Percentiles rank a stretch among this genome's conserved stretches.
phyloP scores from a whole-genome alignment of 2,888 invertebrate genomes.

The Temnothorax rugatulus region DNA sequence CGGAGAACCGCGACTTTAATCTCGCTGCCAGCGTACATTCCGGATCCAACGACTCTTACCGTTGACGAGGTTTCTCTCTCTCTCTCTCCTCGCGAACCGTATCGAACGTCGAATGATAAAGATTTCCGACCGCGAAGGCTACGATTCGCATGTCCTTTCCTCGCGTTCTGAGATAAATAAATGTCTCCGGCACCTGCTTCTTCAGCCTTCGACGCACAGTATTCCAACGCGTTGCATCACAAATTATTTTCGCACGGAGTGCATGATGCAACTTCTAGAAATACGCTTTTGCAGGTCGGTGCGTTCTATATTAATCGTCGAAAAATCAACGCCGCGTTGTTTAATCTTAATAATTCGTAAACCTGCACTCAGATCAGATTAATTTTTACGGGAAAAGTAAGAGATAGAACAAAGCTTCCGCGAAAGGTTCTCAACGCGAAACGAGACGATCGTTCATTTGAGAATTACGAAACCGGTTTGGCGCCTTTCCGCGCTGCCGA shows the following conservation, averaged over 20 bases:
- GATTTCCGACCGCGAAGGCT: neutral
- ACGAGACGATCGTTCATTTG: conserved; percentile 64
- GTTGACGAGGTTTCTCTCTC: conserved; percentile 13
- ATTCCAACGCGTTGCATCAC: neutral
- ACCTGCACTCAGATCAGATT: neutral
- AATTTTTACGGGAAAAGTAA: neutral
- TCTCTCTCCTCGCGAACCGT: neutral
- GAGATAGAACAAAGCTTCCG: conserved; percentile 36
- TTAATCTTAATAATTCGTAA: neutral
- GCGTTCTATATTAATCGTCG: neutral
- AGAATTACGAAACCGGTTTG: conserved; percentile 72
- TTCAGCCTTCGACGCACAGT: neutral
- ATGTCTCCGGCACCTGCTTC: conserved; percentile 6
- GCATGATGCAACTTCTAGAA: conserved; percentile 19
- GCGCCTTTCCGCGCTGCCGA: conserved; percentile 38
- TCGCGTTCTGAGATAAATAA: conserved; percentile 8
- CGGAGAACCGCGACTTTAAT: conserved; percentile 67
- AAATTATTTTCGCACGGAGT: conserved; percentile 21
- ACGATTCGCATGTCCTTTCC: neutral
- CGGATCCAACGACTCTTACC: conserved; percentile 59
- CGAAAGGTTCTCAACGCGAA: conserved; percentile 18
- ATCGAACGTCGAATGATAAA: conserved; percentile 26
- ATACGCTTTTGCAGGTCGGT: neutral
- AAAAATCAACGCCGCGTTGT: neutral
- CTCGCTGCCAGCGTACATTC: conserved; percentile 56